Conservation (phyloP, 1,140 invertebrate species). For the Bombus vancouverensis region DNA sequence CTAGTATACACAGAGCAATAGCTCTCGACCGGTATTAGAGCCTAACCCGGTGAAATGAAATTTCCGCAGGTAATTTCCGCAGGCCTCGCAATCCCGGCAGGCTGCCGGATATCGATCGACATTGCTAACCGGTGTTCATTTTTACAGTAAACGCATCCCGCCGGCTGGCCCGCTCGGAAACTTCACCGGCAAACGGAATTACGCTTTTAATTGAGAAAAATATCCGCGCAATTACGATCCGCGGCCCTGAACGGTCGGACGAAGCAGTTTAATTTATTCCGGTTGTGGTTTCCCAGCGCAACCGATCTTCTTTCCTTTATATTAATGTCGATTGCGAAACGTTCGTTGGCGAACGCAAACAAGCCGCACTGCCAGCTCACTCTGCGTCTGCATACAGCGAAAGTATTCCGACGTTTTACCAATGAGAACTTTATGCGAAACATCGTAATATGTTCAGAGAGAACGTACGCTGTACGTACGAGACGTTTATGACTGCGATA, state of each 20-base stretch:
- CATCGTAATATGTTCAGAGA: too few species aligned
- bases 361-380: too few species aligned
- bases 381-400: too few species aligned
- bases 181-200: constrained; percentile 19
- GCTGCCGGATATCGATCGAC: constrained; percentile 46
- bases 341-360: background rate
- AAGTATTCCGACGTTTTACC: too few species aligned
- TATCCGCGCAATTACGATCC: constrained; percentile 33
- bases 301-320: background rate
- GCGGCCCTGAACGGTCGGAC: background rate
- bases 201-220: constrained; percentile 50
- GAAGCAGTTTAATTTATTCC: background rate
- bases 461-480: too few species aligned
- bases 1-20: constrained; percentile 20
- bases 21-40: constrained; percentile 40
- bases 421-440: too few species aligned
- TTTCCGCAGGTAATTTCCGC: constrained; percentile 58
- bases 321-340: constrained; percentile 1
- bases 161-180: background rate
- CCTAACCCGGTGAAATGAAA: constrained; percentile 53
- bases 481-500: too few species aligned
- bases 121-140: constrained; percentile 31
- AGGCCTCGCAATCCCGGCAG: constrained; percentile 27
- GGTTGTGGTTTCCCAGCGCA: background rate
- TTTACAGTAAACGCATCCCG: background rate